phyloP scores from a whole-genome alignment of 2,888 invertebrate species.

The Eupelmus urozonus region DNA sequence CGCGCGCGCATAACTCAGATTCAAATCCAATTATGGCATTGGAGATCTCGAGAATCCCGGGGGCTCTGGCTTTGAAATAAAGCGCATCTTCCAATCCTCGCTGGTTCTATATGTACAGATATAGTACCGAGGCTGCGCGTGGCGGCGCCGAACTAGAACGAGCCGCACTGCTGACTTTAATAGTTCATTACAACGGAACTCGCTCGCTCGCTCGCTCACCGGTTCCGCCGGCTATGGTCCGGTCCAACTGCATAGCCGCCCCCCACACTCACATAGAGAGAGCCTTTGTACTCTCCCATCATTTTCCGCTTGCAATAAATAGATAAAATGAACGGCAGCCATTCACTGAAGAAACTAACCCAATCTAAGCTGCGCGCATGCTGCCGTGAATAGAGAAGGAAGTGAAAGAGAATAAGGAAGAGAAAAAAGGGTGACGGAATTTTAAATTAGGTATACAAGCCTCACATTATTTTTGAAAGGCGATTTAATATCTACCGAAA shows the following conservation, averaged over 20 bases:
- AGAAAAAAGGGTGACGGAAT: neutral
- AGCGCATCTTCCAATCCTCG: conserved; percentile 48
- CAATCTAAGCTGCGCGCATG: neutral
- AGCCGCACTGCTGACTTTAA: conserved; percentile 54
- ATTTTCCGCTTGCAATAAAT: conserved; percentile 41
- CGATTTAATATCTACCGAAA: too few relatives aligned
- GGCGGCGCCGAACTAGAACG: conserved; percentile 25
- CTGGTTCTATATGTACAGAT: neutral
- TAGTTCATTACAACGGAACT: conserved; percentile 59
- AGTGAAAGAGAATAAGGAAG: neutral
- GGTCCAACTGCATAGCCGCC: neutral
- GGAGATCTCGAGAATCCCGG: conserved; percentile 58
- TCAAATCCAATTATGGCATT: conserved; percentile 64
- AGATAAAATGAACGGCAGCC: conserved; percentile 22
- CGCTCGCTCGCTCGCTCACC: too few relatives aligned
- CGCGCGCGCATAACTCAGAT: conserved; percentile 62
- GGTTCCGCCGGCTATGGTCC: conserved; percentile 30
- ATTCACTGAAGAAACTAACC: conserved; percentile 13
- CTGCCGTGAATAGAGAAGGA: neutral
- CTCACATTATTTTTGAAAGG: too few relatives aligned
- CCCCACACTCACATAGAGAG: neutral
- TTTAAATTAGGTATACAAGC: neutral
- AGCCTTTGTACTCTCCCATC: conserved; percentile 26
- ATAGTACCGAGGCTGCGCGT: neutral
- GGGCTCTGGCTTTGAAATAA: conserved; percentile 59